These are phyloP conservation scores for Pseudomugil gertrudae DNA, from an alignment of 2,797 vertebrate genomes.

Conservation along the genomic window DNA sequence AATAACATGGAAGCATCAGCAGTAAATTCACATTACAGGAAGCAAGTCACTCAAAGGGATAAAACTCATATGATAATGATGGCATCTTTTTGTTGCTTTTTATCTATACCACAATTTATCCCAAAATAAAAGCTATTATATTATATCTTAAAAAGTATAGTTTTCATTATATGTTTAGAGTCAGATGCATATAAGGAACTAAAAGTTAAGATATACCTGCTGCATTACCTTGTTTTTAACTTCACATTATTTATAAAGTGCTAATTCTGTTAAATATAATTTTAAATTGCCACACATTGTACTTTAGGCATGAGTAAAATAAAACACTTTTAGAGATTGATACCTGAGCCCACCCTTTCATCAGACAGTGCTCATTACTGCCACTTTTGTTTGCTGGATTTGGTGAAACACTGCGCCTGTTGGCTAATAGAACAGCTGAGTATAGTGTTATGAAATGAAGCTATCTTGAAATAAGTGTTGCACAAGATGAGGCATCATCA, in stretches of 20 bases:
- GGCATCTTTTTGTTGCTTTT: no score
- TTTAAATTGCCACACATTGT: constrained; percentile 4
- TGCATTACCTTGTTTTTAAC: not conserved
- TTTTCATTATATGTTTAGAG: no score
- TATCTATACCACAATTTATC: no score
- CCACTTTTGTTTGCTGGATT: not conserved
- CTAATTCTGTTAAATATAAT: constrained; percentile 5
- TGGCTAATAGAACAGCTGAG: constrained; percentile 4
- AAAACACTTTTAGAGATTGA: not conserved
- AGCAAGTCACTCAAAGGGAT: no score
- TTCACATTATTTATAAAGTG: not conserved
- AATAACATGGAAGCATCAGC: not conserved
- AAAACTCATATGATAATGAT: no score
- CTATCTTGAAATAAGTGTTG: constrained; percentile 10
- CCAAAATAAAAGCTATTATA: no score
- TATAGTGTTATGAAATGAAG: constrained; percentile 4
- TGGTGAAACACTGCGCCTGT: not conserved
- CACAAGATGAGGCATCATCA: constrained; percentile 49
- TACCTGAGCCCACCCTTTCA: not conserved
- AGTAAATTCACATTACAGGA: not conserved
- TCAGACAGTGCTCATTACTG: not conserved
- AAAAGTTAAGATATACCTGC: not conserved
- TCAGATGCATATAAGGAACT: not conserved
- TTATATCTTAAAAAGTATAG: no score
- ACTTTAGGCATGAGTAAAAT: not conserved